Evolutionary conservation across 2,113 vertebrate genomes (phyloP).

Genomic region (Aplodontia rufa): DNA sequence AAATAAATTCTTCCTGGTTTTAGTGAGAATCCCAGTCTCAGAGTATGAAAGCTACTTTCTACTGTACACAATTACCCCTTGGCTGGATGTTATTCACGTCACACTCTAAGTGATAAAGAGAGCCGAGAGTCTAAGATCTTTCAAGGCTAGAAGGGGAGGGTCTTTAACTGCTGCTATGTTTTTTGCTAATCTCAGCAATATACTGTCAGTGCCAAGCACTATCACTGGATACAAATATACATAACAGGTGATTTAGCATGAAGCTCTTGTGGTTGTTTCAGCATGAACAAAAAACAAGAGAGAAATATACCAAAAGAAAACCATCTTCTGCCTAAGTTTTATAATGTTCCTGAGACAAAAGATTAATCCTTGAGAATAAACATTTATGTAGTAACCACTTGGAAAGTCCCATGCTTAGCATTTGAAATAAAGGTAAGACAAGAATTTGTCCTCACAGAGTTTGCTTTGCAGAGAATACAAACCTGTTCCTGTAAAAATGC

Average conservation of each 20-base stretch:
- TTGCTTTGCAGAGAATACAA: background rate
- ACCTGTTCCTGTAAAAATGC: background rate
- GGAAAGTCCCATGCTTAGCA: background rate
- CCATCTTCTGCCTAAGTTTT: background rate
- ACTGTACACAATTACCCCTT: background rate
- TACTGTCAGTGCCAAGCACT: background rate
- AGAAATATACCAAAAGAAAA: background rate
- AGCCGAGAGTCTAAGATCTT: background rate
- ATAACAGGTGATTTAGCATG: background rate
- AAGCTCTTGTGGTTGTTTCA: background rate
- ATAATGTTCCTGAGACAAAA: background rate
- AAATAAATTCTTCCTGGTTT: background rate
- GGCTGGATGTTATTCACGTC: background rate
- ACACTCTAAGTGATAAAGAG: background rate
- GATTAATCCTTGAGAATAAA: slow-evolving; percentile 28
- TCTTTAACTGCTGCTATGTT: background rate
- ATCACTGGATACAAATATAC: background rate
- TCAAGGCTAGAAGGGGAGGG: background rate
- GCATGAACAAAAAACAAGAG: background rate
- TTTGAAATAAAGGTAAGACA: background rate
- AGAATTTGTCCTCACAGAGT: background rate
- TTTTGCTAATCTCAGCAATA: background rate
- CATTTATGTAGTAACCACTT: background rate
- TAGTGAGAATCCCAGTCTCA: background rate
- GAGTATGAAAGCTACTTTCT: background rate